These are phyloP conservation scores for Chiroxiphia lanceolata DNA, from an alignment of 2,797 vertebrate species.

Conservation along the genomic window DNA sequence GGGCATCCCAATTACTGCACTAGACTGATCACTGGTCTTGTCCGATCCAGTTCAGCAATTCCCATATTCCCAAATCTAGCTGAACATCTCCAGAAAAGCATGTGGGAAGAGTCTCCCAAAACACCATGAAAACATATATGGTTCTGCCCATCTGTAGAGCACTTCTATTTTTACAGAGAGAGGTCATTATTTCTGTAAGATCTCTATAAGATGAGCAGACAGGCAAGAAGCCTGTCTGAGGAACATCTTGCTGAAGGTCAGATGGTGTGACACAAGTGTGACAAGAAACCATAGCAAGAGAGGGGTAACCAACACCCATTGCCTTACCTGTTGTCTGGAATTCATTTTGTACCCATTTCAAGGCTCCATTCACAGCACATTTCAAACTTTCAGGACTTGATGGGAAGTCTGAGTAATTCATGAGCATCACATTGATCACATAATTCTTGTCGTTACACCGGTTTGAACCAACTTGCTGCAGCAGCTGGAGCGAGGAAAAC, in stretches of 20 bases:
- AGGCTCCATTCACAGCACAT: slow-evolving; percentile 74
- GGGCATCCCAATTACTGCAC: not conserved
- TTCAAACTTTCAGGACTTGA: slow-evolving; percentile 71
- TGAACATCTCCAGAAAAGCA: not conserved
- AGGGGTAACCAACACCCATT: not conserved
- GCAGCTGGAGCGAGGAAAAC: slow-evolving; percentile 1
- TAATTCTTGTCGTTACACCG: slow-evolving; percentile 61
- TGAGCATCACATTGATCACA: slow-evolving; percentile 86
- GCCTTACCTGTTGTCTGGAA: slow-evolving; percentile 68
- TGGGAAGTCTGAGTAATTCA: slow-evolving; percentile 82
- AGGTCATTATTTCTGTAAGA: not conserved
- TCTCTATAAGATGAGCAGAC: not conserved
- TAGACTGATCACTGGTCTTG: not conserved
- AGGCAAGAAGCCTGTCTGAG: not conserved
- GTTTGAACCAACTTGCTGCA: not conserved
- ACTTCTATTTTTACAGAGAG: not conserved
- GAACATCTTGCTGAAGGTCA: not conserved
- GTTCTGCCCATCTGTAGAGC: not conserved
- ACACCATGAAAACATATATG: not conserved
- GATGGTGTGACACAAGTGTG: not conserved
- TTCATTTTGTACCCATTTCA: slow-evolving; percentile 71
- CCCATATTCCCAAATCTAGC: not conserved
- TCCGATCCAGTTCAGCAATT: not conserved
- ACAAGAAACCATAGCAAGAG: not conserved
- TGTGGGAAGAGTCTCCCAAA: not conserved